phyloP scores from a whole-genome alignment of 2,888 invertebrate species.

The Pandemis corylana region DNA sequence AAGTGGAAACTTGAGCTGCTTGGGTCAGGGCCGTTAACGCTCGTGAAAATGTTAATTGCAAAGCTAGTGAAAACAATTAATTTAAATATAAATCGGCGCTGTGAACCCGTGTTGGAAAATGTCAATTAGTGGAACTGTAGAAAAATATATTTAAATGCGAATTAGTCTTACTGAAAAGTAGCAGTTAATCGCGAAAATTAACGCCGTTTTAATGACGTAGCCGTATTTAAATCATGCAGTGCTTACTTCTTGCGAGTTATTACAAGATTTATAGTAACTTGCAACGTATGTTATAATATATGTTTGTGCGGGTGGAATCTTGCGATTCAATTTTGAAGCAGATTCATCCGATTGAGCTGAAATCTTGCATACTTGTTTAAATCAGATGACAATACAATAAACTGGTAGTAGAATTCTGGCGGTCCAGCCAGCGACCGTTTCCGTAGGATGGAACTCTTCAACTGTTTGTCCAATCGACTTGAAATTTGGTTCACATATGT shows the following conservation, averaged over 20 bases:
- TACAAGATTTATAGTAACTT: too few species aligned
- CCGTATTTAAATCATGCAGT: neutral
- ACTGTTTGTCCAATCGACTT: too few species aligned
- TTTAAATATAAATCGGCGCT: constrained; percentile 50
- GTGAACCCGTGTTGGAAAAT: constrained; percentile 48
- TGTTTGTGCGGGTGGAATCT: too few species aligned
- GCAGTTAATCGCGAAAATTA: neutral
- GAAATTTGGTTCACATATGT: too few species aligned
- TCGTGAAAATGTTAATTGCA: constrained; percentile 44
- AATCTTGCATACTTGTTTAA: too few species aligned
- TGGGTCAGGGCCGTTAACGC: constrained; percentile 67
- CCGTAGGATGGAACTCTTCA: too few species aligned
- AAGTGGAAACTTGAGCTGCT: constrained; percentile 65
- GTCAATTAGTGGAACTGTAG: constrained; percentile 43
- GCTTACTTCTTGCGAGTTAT: neutral
- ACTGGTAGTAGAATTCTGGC: too few species aligned
- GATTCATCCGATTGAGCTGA: too few species aligned
- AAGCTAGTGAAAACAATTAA: constrained; percentile 49
- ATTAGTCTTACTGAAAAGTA: neutral
- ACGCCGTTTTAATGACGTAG: neutral
- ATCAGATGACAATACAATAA: too few species aligned
- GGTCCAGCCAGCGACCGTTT: too few species aligned
- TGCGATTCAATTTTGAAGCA: too few species aligned
- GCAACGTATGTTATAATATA: too few species aligned
- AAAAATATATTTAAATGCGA: constrained; percentile 12